Conservation (phyloP, 2,888 invertebrate genomes). For the Rhamnusium bicolor region DNA sequence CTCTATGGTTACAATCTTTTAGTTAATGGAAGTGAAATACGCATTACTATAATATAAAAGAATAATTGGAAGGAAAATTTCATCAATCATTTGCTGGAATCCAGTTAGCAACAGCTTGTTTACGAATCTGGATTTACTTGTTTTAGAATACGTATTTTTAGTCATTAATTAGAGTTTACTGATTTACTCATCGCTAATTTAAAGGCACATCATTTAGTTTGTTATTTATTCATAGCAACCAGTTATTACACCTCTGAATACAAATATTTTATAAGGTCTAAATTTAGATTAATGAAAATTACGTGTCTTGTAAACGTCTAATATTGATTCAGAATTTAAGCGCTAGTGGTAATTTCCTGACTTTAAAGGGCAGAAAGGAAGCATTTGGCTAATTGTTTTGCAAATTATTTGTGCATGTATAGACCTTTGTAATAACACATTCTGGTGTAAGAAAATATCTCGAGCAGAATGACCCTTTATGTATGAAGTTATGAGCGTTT, state of each 20-base stretch:
- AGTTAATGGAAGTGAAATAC: no score
- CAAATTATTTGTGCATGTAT: not conserved
- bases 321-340: constrained; percentile 3
- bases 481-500: not conserved
- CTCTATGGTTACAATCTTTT: no score
- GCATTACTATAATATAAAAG: no score
- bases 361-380: not conserved
- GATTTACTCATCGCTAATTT: constrained; percentile 5
- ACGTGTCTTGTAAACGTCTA: not conserved
- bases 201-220: not conserved
- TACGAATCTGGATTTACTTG: not conserved
- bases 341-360: constrained; percentile 2
- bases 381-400: constrained; percentile 2
- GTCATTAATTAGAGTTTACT: constrained; percentile 4
- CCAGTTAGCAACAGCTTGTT: not conserved
- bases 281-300: constrained; percentile 19
- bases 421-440: not conserved
- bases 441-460: not conserved
- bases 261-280: constrained; percentile 5
- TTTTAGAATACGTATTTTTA: not conserved
- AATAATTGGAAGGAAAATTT: not conserved
- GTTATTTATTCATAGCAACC: not conserved
- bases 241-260: not conserved
- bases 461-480: not conserved
- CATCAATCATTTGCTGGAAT: not conserved